These are phyloP conservation scores for Oscheius onirici DNA, from an alignment of 2,888 invertebrate species.

Conservation along the genomic window DNA sequence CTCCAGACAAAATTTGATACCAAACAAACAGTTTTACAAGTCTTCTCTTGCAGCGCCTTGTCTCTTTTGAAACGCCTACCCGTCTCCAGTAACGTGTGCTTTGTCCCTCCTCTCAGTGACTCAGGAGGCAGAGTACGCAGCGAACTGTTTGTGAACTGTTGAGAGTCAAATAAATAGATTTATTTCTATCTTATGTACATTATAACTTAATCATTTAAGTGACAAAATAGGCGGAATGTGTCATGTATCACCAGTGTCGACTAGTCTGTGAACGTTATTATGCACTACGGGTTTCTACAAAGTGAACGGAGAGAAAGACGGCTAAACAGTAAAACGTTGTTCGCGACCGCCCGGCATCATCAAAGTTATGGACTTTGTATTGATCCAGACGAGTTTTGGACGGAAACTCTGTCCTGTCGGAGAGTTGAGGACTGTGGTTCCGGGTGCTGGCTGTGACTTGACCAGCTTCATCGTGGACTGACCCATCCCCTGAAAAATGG, in stretches of 20 bases:
- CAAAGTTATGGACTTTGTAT: slow-evolving; percentile 88
- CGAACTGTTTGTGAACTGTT: background rate
- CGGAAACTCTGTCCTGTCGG: slow-evolving; percentile 46
- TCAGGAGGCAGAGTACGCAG: too few relatives aligned
- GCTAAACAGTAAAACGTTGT: slow-evolving; percentile 69
- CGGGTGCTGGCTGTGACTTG: slow-evolving; percentile 83
- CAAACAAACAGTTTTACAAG: too few relatives aligned
- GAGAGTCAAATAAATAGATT: slow-evolving; percentile 4
- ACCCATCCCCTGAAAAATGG: slow-evolving; percentile 88
- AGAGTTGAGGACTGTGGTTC: slow-evolving; percentile 71
- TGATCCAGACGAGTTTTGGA: slow-evolving; percentile 93
- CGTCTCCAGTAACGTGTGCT: too few relatives aligned
- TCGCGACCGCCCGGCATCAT: slow-evolving; percentile 96
- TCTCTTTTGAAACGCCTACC: too few relatives aligned
- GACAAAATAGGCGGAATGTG: slow-evolving; percentile 7
- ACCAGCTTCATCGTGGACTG: slow-evolving; percentile 95
- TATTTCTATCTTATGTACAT: slow-evolving; percentile 22
- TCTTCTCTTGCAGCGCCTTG: too few relatives aligned
- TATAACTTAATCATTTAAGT: slow-evolving; percentile 19
- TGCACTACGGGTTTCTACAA: slow-evolving; percentile 8
- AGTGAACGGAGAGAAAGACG: slow-evolving; percentile 6
- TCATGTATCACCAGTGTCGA: slow-evolving; percentile 2
- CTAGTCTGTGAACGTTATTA: slow-evolving; percentile 15
- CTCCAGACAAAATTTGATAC: too few relatives aligned
- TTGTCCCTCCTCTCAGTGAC: too few relatives aligned